Percentiles rank a stretch among this genome's conserved stretches.
phyloP scores from a whole-genome alignment of 2,113 vertebrate species.

The Thamnaconus septentrionalis region DNA sequence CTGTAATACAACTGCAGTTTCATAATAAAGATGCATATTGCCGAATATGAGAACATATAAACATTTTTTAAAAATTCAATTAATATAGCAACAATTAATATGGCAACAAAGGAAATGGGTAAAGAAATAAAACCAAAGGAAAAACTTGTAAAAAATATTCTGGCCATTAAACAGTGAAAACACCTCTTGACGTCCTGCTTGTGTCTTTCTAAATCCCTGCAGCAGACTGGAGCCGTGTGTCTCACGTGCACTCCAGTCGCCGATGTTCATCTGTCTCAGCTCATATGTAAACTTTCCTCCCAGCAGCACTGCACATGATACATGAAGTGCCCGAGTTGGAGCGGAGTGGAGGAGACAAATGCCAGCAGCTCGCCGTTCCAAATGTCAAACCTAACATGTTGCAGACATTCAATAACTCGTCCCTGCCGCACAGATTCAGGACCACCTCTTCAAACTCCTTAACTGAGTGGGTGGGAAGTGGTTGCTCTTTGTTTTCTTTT shows the following conservation, averaged over 20 bases:
- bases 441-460: slow-evolving; percentile 23
- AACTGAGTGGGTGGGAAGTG: slow-evolving; percentile 27
- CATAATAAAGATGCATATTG: too few species aligned
- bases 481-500: background rate
- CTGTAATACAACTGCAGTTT: too few species aligned
- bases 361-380: slow-evolving; percentile 66
- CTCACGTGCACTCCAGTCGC: slow-evolving; percentile 42
- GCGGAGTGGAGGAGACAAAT: slow-evolving; percentile 66
- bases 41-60: too few species aligned
- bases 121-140: too few species aligned
- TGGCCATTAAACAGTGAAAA: too few species aligned
- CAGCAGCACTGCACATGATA: slow-evolving; percentile 57
- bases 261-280: slow-evolving; percentile 64
- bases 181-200: too few species aligned
- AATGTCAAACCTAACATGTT: slow-evolving; percentile 72
- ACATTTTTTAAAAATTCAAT: too few species aligned
- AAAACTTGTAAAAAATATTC: too few species aligned
- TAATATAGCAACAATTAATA: too few species aligned
- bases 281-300: slow-evolving; percentile 58
- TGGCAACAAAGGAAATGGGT: too few species aligned
- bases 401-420: slow-evolving; percentile 54
- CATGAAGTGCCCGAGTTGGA: slow-evolving; percentile 57
- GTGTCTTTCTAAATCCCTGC: background rate
- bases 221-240: background rate
- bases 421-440: slow-evolving; percentile 49